Percentiles rank a stretch among this genome's conserved stretches.
Evolutionary conservation across 2,797 vertebrate genomes (phyloP).

Genomic region (Lycodopsis pacificus): DNA sequence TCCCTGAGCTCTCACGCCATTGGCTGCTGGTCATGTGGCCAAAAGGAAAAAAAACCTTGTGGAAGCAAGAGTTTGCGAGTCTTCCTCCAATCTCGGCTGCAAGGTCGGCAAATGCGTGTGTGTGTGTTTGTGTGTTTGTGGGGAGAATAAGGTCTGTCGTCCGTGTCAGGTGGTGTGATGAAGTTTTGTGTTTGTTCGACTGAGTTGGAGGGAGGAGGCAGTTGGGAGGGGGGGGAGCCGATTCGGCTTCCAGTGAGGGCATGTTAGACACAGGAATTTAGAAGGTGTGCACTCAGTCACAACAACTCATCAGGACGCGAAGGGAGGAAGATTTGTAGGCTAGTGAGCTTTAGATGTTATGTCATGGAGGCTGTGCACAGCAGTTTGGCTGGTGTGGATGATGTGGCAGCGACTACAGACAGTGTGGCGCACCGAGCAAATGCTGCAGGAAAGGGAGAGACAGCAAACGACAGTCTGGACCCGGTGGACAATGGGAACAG

Average conservation of each 20-base stretch:
- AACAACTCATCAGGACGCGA: constrained; percentile 36
- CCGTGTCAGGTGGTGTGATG: constrained; percentile 67
- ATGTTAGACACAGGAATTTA: constrained; percentile 76
- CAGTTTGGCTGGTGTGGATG: constrained; percentile 16
- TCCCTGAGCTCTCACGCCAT: constrained; percentile 36
- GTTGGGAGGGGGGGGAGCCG: constrained; percentile 33
- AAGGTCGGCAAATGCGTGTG: constrained; percentile 3
- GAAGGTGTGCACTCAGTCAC: constrained; percentile 55
- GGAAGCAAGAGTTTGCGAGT: constrained; percentile 47
- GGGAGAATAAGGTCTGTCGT: constrained; percentile 29
- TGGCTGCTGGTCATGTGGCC: constrained; percentile 64
- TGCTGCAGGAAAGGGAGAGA: background rate
- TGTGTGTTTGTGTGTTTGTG: constrained; percentile 1
- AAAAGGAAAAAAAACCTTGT: constrained; percentile 44
- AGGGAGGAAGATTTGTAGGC: constrained; percentile 16
- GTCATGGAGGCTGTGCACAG: constrained; percentile 31
- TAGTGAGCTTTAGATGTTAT: background rate
- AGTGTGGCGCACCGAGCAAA: background rate
- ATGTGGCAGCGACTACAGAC: background rate
- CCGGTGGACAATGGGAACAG: background rate
- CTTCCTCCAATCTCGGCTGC: constrained; percentile 50
- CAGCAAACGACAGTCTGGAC: background rate
- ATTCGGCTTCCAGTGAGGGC: constrained; percentile 70
- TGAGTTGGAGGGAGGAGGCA: constrained; percentile 49
- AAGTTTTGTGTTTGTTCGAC: constrained; percentile 49